Base-by-base conservation (phyloP, 1,140 invertebrate genomes). In the Caenorhabditis brenneri region DNA sequence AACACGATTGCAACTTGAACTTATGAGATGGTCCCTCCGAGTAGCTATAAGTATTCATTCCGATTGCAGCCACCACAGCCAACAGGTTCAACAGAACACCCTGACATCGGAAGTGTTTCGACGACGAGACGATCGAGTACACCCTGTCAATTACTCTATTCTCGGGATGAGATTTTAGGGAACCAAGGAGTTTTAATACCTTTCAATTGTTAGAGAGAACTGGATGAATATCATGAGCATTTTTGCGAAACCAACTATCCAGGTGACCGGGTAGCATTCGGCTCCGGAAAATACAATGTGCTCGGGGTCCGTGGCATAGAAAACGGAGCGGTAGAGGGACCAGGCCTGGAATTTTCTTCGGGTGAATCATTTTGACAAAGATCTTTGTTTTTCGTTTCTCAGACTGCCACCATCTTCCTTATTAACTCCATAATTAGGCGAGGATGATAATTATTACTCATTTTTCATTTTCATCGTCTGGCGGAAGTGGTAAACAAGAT, bases 161-260 rank as follows among this genome's bases (percentile, higher is more conserved):
- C 12, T 7, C 2, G 12, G 19, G 1, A 33, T 19, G 1, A 65
- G 19, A 36, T 16, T 65, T 7, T 24, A 6, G 24, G 48, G 5
- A 29, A 55, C 53, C 15, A 39, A 65, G 31, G 19, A 65, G 19
- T 65, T n/a, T 19, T 5, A 24, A 6, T 74, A 74, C 65, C 65
- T 74, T 46, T 74, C 65, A 27, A 74, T 15, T 12, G 65, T 74
- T 6, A 74, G n/a, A 1, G 65, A 33, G 12, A 22, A 9, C n/a
- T 74, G 65, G 12, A 74, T 74, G 10, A 74, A 74, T 12, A 31
- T 74, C 65, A 74, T 74, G 36, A 24, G 22, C 65, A 74, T 74
- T 27, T 74, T 74, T 5, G 36, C 33, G 29, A 29, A 29, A 24
- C 65, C 65, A 12, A 74, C 65, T 10, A 22, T 42, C 65, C 65